Conservation (phyloP, 2,113 vertebrate species). For the Mastomys coucha region DNA sequence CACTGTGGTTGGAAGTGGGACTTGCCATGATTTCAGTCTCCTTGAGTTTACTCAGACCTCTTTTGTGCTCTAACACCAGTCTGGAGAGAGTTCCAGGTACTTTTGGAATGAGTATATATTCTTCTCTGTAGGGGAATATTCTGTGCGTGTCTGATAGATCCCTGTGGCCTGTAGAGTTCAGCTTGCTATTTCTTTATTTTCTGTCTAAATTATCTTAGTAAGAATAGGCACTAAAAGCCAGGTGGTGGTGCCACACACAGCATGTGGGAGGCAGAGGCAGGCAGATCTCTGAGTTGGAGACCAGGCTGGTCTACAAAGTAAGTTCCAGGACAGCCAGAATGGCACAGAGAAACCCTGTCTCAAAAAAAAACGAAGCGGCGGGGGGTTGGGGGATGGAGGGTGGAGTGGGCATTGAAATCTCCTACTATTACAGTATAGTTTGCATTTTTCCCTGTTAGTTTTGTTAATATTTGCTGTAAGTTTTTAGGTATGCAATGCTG, state of each 20-base stretch:
- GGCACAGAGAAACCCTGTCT: not conserved
- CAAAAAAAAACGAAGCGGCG: not conserved
- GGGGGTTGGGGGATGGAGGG: too few relatives aligned
- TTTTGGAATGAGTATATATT: not conserved
- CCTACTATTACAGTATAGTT: not conserved
- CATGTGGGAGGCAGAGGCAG: not conserved
- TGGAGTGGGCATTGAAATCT: not conserved
- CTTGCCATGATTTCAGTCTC: not conserved
- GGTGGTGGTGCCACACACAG: not conserved
- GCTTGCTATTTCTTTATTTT: not conserved
- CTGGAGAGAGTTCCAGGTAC: not conserved
- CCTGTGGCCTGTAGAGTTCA: not conserved
- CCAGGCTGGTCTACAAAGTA: not conserved
- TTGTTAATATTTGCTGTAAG: conserved; percentile 11
- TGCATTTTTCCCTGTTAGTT: not conserved
- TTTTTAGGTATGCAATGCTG: not conserved
- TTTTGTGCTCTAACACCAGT: not conserved
- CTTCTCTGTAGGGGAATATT: not conserved
- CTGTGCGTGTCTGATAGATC: not conserved
- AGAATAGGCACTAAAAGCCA: not conserved
- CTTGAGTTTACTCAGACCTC: not conserved
- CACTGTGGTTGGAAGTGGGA: not conserved
- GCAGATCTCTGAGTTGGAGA: not conserved
- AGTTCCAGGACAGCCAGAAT: not conserved
- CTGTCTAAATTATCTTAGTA: not conserved